Conservation (phyloP, 2,113 vertebrate species). For the Fulica atra region DNA sequence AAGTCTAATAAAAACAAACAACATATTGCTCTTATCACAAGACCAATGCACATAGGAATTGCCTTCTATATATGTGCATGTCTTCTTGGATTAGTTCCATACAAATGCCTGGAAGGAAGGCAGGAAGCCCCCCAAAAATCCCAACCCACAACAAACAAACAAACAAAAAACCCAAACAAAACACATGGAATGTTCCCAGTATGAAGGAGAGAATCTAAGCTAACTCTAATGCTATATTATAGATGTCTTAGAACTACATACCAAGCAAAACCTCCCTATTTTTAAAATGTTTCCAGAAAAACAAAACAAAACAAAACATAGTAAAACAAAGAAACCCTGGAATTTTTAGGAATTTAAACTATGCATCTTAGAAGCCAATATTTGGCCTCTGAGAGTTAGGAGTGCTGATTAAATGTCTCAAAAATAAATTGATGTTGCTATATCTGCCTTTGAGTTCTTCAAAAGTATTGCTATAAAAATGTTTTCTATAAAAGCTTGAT, state of each 20-base stretch:
- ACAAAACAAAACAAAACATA: neutral
- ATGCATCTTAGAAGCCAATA: neutral
- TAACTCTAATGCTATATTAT: neutral
- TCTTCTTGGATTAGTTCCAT: neutral
- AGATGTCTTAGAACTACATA: neutral
- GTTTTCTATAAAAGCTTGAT: neutral
- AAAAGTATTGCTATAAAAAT: neutral
- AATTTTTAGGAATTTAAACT: neutral
- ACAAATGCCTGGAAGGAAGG: neutral
- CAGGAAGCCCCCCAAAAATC: too few species aligned
- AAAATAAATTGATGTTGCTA: neutral
- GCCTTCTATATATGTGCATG: neutral
- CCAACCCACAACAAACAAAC: too few species aligned
- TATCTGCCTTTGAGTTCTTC: neutral
- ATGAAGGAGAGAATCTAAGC: neutral
- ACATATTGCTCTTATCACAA: neutral
- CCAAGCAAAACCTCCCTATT: neutral
- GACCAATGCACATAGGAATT: neutral
- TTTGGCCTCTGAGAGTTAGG: neutral
- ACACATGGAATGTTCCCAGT: fast-evolving
- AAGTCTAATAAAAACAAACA: too few species aligned
- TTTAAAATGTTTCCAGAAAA: neutral
- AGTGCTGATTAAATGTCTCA: neutral
- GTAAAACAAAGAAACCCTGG: too few species aligned
- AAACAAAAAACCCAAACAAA: too few species aligned